Percentiles rank a stretch among this genome's conserved stretches.
Conservation (phyloP, 1,140 invertebrate genomes). For the Centruroides vittatus region DNA sequence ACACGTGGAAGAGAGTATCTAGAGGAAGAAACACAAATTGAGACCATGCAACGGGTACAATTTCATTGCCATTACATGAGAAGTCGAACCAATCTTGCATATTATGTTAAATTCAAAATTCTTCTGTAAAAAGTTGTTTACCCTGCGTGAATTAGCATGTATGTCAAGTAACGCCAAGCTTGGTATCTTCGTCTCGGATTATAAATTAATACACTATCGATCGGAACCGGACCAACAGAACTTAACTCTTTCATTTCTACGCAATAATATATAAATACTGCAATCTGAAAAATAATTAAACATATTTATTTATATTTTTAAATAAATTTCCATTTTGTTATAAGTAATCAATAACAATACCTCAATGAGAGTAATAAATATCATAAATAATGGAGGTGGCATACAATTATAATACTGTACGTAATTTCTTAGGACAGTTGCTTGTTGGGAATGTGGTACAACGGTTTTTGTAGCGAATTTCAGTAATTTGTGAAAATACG, state of each 20-base stretch:
- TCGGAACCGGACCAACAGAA: slow-evolving; percentile 43
- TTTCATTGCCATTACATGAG: too few relatives aligned
- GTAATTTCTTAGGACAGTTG: slow-evolving; percentile 37
- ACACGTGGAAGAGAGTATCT: too few relatives aligned
- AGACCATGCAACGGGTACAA: too few relatives aligned
- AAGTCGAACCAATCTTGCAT: too few relatives aligned
- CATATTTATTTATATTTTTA: neutral
- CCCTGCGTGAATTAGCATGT: slow-evolving; percentile 96
- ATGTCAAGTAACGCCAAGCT: slow-evolving; percentile 82
- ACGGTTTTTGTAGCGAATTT: slow-evolving; percentile 22
- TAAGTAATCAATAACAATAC: slow-evolving; percentile 18
- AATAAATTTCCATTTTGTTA: too few relatives aligned
- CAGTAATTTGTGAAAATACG: slow-evolving; percentile 17
- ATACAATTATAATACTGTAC: slow-evolving; percentile 67
- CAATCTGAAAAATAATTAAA: slow-evolving; percentile 25
- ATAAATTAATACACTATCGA: slow-evolving; percentile 64
- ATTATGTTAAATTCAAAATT: too few relatives aligned
- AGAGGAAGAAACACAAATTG: too few relatives aligned
- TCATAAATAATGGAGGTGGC: slow-evolving; percentile 73
- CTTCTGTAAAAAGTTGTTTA: slow-evolving; percentile 18
- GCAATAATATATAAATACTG: slow-evolving; percentile 34
- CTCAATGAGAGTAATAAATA: slow-evolving; percentile 36
- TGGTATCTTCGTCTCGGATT: slow-evolving; percentile 73
- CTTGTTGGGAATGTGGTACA: slow-evolving; percentile 44
- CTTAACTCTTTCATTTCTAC: slow-evolving; percentile 24